Evolutionary conservation across 2,888 invertebrate genomes (phyloP).

Genomic region (Rhynchonema sp.): DNA sequence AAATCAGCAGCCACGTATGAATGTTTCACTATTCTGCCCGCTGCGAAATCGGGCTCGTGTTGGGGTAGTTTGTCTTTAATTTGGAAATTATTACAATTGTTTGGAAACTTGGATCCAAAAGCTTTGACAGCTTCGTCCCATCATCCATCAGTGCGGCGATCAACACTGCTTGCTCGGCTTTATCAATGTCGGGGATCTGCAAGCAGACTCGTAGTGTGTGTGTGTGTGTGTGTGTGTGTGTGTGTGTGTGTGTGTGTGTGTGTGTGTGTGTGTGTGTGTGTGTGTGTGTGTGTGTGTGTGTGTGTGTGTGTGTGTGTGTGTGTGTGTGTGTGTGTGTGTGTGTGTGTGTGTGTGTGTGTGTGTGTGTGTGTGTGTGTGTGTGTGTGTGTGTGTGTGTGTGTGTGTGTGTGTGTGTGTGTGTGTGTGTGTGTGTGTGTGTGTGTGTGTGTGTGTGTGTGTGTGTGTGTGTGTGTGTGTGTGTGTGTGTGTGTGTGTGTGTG

Average conservation of each 20-base stretch:
- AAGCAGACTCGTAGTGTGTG: not conserved
- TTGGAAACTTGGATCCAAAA: too few relatives aligned
- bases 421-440: not conserved
- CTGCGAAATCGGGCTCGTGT: too few relatives aligned
- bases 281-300: not conserved
- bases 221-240: not conserved
- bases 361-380: constrained; percentile 1
- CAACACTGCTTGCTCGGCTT: too few relatives aligned
- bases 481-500: not conserved
- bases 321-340: constrained; percentile 2
- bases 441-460: not conserved
- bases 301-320: not conserved
- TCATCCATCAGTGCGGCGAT: too few relatives aligned
- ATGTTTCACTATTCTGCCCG: too few relatives aligned
- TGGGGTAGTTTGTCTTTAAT: too few relatives aligned
- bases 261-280: not conserved
- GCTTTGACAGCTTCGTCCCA: too few relatives aligned
- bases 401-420: not conserved
- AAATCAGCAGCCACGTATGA: too few relatives aligned
- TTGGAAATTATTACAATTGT: too few relatives aligned
- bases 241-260: not conserved
- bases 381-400: constrained; percentile 1
- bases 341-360: constrained; percentile 1
- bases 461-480: not conserved
- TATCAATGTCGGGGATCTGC: not conserved